These are phyloP conservation scores for Ancistrus triradiatus DNA, from an alignment of 2,113 vertebrate species.

Conservation along the genomic window DNA sequence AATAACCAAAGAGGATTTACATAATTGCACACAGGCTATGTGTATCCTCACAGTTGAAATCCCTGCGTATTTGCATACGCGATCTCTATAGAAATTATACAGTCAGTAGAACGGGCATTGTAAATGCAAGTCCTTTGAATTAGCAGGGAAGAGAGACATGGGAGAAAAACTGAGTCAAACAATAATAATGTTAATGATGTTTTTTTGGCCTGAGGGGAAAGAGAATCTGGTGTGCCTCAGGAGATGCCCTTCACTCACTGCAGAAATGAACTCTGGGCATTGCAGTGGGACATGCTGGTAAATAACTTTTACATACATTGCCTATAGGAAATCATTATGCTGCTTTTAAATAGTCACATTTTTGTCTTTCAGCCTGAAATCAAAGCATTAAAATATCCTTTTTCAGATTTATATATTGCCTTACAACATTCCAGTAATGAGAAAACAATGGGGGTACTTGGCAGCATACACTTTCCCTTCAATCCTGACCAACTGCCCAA, in stretches of 20 bases:
- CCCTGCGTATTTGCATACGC: slow-evolving; percentile 65
- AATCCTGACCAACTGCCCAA: too few species aligned
- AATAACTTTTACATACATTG: slow-evolving; percentile 40
- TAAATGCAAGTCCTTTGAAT: slow-evolving; percentile 71
- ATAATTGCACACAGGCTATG: slow-evolving; percentile 70
- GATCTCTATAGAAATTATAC: slow-evolving; percentile 68
- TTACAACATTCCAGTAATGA: too few species aligned
- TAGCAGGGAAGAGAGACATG: slow-evolving; percentile 39
- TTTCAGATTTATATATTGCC: too few species aligned
- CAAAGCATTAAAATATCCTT: too few species aligned
- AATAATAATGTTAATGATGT: slow-evolving; percentile 69
- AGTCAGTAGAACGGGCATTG: slow-evolving; percentile 67
- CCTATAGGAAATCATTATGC: too few species aligned
- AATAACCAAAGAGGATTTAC: slow-evolving; percentile 71
- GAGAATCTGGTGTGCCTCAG: slow-evolving; percentile 51
- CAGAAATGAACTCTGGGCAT: slow-evolving; percentile 48
- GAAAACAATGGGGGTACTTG: too few species aligned
- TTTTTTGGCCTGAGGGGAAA: slow-evolving; percentile 59
- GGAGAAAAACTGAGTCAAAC: slow-evolving; percentile 55
- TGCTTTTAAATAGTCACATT: too few species aligned
- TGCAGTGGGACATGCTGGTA: slow-evolving; percentile 56
- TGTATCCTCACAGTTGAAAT: slow-evolving; percentile 62
- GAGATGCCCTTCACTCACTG: slow-evolving; percentile 54
- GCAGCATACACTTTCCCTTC: too few species aligned
- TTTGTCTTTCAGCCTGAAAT: too few species aligned